A percentile compares a stretch with the other conserved stretches of the same genome.
These are phyloP conservation scores for Tipula lateralis DNA, from an alignment of 2,888 invertebrate genomes.

Conservation along the genomic window DNA sequence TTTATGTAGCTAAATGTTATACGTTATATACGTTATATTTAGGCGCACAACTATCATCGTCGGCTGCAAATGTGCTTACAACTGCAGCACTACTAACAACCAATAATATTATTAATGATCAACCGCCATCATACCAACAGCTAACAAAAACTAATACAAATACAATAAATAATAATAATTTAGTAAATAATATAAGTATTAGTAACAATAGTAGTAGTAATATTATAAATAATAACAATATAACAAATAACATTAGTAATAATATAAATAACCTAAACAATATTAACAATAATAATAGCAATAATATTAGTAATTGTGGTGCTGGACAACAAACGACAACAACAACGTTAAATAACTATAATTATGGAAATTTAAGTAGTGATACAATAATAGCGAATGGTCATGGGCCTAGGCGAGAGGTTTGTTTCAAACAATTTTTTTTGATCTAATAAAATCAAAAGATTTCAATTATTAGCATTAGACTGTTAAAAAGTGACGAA, in stretches of 20 bases:
- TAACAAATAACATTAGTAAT: constrained; percentile 40
- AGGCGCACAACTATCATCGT: not conserved
- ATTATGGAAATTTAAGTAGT: constrained; percentile 40
- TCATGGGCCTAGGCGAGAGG: constrained; percentile 49
- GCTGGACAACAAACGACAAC: constrained; percentile 31
- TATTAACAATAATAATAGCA: constrained; percentile 39
- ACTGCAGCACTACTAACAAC: constrained; percentile 31
- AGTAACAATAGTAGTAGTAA: constrained; percentile 12
- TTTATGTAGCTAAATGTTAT: not conserved
- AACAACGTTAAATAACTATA: constrained; percentile 37
- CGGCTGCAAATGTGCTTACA: not conserved
- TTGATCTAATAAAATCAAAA: not conserved
- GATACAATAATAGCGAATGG: constrained; percentile 48
- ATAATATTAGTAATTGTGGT: constrained; percentile 36
- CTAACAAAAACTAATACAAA: constrained; percentile 35
- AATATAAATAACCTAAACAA: constrained; percentile 3
- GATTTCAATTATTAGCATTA: not conserved
- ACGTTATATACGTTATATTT: not conserved
- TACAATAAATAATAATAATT: constrained; percentile 37
- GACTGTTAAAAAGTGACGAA: not conserved
- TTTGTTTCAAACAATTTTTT: constrained; percentile 36
- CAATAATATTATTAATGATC: constrained; percentile 27
- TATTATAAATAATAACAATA: constrained; percentile 36
- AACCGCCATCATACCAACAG: not conserved
- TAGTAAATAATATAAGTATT: constrained; percentile 39